phyloP scores from a whole-genome alignment of 2,888 invertebrate species.

The Archaeoteleia sp. region DNA sequence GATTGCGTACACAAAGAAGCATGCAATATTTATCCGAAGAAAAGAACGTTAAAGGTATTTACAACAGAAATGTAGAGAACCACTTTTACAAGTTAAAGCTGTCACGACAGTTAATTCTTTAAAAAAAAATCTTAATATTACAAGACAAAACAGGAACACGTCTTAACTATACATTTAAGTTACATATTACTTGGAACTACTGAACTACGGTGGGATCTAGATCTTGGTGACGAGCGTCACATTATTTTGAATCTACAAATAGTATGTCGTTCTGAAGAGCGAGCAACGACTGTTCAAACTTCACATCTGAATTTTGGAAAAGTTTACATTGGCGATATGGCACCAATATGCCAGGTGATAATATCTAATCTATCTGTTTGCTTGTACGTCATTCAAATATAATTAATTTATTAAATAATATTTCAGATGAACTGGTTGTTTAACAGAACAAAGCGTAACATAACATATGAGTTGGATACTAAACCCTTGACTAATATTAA shows the following conservation, averaged over 20 bases:
- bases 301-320: conserved; percentile 5
- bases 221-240: conserved; percentile 6
- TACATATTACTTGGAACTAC: too few species aligned
- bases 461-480: conserved; percentile 1
- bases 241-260: conserved; percentile 6
- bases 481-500: conserved; percentile 1
- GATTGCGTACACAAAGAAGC: conserved; percentile 71
- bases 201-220: background rate
- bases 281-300: conserved; percentile 8
- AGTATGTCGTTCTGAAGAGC: conserved; percentile 9
- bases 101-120: too few species aligned
- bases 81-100: too few species aligned
- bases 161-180: too few species aligned
- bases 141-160: too few species aligned
- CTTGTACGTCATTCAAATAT: background rate
- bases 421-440: conserved; percentile 9
- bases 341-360: conserved; percentile 5
- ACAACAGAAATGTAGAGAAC: too few species aligned
- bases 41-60: conserved; percentile 64
- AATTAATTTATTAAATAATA: conserved; percentile 3
- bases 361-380: background rate
- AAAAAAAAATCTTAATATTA: too few species aligned
- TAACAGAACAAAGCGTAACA: conserved; percentile 8
- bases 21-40: conserved; percentile 63
- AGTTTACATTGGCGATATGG: conserved; percentile 6